phyloP scores from a whole-genome alignment of 2,797 vertebrate genomes.

The Dicrostonyx torquatus region DNA sequence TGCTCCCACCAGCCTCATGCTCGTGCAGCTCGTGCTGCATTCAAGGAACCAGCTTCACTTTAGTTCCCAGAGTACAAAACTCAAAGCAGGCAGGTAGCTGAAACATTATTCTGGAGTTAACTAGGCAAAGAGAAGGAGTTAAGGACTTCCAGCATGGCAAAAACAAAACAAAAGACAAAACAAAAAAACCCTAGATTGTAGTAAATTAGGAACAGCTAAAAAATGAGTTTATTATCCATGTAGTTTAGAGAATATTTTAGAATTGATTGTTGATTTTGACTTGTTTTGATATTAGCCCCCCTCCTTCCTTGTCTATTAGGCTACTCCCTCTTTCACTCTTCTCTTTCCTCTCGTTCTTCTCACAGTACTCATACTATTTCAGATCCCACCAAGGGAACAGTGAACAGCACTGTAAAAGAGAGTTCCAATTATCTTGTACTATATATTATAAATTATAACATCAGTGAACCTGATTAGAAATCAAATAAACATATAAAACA shows the following conservation, averaged over 20 bases:
- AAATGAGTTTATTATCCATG: background rate
- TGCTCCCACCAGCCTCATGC: background rate
- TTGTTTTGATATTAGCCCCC: background rate
- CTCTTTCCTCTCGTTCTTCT: background rate
- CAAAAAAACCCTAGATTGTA: background rate
- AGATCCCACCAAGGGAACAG: background rate
- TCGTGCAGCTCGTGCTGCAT: fast-evolving
- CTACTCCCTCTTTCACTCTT: background rate
- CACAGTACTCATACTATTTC: background rate
- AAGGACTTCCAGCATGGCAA: background rate
- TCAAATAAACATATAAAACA: background rate
- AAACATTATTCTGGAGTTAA: background rate
- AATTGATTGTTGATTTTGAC: background rate
- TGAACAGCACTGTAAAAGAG: background rate
- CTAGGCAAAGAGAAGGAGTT: background rate
- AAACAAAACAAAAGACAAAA: background rate
- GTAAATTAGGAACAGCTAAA: background rate
- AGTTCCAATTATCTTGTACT: constrained; percentile 22
- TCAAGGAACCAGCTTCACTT: background rate
- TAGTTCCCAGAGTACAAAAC: background rate
- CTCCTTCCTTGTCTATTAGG: background rate
- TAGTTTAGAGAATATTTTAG: background rate
- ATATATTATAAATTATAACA: background rate
- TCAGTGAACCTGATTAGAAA: background rate
- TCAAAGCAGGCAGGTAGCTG: background rate